Base-by-base conservation (phyloP, 2,113 vertebrate genomes). In the Etheostoma cragini region DNA sequence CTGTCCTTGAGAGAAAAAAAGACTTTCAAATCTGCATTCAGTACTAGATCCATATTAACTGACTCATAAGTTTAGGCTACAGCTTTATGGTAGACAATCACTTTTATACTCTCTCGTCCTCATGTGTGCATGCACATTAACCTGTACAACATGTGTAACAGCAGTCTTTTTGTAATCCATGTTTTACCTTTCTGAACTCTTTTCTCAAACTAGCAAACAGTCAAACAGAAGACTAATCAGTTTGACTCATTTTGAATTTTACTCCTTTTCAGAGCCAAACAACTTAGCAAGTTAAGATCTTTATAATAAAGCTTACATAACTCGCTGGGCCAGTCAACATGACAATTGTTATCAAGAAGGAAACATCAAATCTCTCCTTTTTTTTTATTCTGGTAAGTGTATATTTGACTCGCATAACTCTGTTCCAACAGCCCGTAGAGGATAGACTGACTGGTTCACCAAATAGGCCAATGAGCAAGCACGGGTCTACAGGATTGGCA, bases 401-500 rank as follows among this genome's bases (percentile, higher is more conserved):
- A 14, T 2, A 14, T 56, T 14, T 54, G 11, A 10, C 2, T 16
- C 38, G 49, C 21, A 72, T 49, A 46, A n/a, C 8, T 61, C 17
- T 6, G 19, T 21, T 69, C 47, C 62, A 26, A n/a, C 21, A 45
- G 64, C 53, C 54, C n/a, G 3, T 6, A 65, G 68, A 73, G 60
- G 75, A 64, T 21, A 12, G 71, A 77, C 61, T 57, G 68, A 72
- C 76, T 5, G 26, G 54, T 69, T 77, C 22, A 76, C 61, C 15
- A 1, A 69, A 72, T 15, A 35, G 61, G 47, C 61, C 76, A 72
- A 24, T 2, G 57, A 56, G 54, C 61, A 69, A 67, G 76, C 64
- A 52, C 33, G 46, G 53, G 19, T 21, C 78, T 24, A 2, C 16
- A 75, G 52, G 76, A 67, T 21, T 79, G 72, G 64, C 85, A 85